Evolutionary conservation across 2,888 invertebrate genomes (phyloP).

Genomic region (Callyntrura guangdongensis): DNA sequence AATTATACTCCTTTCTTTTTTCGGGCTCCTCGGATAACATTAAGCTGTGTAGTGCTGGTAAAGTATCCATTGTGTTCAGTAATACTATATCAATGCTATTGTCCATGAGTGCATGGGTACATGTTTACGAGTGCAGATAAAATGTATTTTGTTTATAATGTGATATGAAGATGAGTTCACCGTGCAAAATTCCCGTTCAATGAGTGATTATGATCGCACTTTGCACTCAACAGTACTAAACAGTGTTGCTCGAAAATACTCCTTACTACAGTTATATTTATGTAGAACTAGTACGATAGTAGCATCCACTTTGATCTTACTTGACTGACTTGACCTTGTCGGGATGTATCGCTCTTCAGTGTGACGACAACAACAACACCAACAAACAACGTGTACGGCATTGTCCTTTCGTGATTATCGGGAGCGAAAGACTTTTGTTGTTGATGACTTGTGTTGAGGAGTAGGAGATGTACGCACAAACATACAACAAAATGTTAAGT

Average conservation of each 20-base stretch:
- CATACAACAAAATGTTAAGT: slow-evolving; percentile 22
- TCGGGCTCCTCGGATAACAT: not conserved
- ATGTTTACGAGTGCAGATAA: not conserved
- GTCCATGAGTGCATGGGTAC: not conserved
- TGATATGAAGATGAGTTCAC: slow-evolving; percentile 33
- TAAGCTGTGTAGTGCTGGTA: not conserved
- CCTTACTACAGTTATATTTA: too few species aligned
- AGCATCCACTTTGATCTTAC: slow-evolving; percentile 43
- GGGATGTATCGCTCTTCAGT: slow-evolving; percentile 33
- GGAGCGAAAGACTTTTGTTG: slow-evolving; percentile 50
- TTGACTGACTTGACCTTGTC: slow-evolving; percentile 48
- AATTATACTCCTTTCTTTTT: slow-evolving; percentile 58
- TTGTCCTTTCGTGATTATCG: slow-evolving; percentile 49
- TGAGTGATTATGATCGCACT: slow-evolving; percentile 5
- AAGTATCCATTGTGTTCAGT: not conserved
- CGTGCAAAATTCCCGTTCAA: not conserved
- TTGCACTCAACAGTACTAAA: not conserved
- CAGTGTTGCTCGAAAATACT: too few species aligned
- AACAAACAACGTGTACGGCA: slow-evolving; percentile 39
- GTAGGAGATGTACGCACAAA: not conserved
- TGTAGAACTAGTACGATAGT: slow-evolving; percentile 1
- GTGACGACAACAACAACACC: slow-evolving; percentile 43
- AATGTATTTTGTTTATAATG: not conserved
- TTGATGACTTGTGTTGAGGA: slow-evolving; percentile 36
- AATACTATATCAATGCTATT: slow-evolving; percentile 2